Evolutionary conservation across 2,888 invertebrate genomes (phyloP), one percentile per base, ranked within the genome.

Genomic region (Cenopis cana): DNA sequence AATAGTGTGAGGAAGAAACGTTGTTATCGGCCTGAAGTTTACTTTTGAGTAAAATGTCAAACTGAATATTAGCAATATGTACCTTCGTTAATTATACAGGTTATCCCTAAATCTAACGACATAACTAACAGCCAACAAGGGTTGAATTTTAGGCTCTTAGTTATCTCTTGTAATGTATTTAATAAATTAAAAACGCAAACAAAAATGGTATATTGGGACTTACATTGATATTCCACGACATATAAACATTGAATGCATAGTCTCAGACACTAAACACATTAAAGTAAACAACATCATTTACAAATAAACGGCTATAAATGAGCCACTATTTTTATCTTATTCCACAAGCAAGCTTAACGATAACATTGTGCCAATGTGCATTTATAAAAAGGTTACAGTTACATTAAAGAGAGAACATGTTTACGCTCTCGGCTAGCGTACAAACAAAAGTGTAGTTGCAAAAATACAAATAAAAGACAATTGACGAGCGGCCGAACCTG

Each of bases 381-480:
- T 71, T 38, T 55, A 71, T 71, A 71, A 71, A 71, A 67, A 71
- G 67, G 67, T 67, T 67, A 67, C 71, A 71, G 71, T 71, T 71
- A 71, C 61, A 54, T 66, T 66, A 71, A 71, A 71, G 66, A 67
- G 33, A 71, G 55, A 57, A 57, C 67, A 50, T 56, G 54, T 67
- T 67, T 71, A 71, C 67, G 67, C 61, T 71, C 62, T 68, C 66
- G 54, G 59, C 54, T 61, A 71, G 61, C 66, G 61, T 61, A 71
- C 24, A 54, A 52, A 69, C 62, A 5, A 64, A 49, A 50, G 17
- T 50, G 50, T 24, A 57, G 69, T 74, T 76, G 29, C 55, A n/a
- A 74, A n/a, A 74, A 59, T 76, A 73, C 73, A 75, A 80, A 83
- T 78, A 80, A 79, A 79, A 76, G 61, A 67, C 66, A 70, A 66